Conservation (phyloP, 2,888 invertebrate genomes). For the Epirrhoe tristata region DNA sequence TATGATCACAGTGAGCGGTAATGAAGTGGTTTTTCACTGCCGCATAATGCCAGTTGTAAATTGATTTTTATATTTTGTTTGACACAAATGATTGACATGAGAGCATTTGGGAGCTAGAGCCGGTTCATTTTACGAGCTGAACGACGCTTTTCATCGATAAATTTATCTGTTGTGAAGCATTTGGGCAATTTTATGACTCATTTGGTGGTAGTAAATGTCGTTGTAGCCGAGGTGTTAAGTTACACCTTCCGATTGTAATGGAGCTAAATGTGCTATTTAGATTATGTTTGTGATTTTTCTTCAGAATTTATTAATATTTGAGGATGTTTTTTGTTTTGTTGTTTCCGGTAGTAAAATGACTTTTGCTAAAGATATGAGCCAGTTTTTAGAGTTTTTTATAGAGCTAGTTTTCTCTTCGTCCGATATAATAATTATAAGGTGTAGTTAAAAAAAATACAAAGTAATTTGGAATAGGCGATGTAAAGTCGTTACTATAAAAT, state of each 20-base stretch:
- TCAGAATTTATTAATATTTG: not conserved
- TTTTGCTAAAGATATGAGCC: not conserved
- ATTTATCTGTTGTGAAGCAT: constrained; percentile 81
- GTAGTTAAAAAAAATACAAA: too few relatives aligned
- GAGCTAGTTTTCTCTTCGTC: not conserved
- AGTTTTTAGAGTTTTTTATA: not conserved
- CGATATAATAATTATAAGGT: not conserved
- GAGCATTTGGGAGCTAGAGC: constrained; percentile 62
- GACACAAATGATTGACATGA: constrained; percentile 83
- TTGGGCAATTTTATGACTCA: constrained; percentile 82
- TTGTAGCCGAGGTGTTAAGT: constrained; percentile 63
- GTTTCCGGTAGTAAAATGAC: not conserved
- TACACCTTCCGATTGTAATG: constrained; percentile 59
- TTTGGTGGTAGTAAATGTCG: constrained; percentile 76
- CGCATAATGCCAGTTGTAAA: constrained; percentile 76
- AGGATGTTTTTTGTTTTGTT: not conserved
- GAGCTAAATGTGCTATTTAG: constrained; percentile 39
- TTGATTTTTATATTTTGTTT: constrained; percentile 85
- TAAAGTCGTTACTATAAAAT: too few relatives aligned
- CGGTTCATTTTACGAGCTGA: constrained; percentile 65
- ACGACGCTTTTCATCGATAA: constrained; percentile 72
- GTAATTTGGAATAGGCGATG: too few relatives aligned
- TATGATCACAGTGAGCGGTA: constrained; percentile 71
- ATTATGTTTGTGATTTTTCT: constrained; percentile 29
- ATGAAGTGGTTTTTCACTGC: constrained; percentile 77